Percentiles rank a stretch among this genome's conserved stretches.
Evolutionary conservation across 2,797 vertebrate genomes (phyloP).

Genomic region (Caiman crocodilus): DNA sequence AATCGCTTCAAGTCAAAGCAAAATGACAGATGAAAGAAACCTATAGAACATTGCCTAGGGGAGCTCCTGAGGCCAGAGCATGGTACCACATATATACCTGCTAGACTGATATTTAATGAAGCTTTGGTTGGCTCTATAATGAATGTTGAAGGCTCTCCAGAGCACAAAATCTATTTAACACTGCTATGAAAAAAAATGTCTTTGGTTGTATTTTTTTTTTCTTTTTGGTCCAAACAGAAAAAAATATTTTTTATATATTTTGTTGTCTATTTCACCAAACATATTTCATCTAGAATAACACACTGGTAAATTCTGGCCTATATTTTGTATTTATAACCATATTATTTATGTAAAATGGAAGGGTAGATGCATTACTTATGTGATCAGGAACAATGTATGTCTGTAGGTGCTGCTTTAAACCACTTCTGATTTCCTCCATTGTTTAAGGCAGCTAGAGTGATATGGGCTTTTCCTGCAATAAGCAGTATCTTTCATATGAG

Average conservation of each 20-base stretch:
- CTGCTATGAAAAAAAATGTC: slow-evolving; percentile 31
- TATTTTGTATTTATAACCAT: not conserved
- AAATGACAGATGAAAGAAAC: slow-evolving; percentile 77
- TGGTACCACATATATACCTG: slow-evolving; percentile 60
- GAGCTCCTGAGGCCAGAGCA: slow-evolving; percentile 52
- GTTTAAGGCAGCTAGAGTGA: not conserved
- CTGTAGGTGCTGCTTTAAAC: not conserved
- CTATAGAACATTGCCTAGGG: slow-evolving; percentile 63
- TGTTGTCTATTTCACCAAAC: not conserved
- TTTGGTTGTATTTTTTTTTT: slow-evolving; percentile 29
- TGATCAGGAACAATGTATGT: not conserved
- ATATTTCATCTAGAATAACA: not conserved
- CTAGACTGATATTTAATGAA: slow-evolving; percentile 76
- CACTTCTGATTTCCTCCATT: not conserved
- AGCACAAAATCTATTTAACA: slow-evolving; percentile 66
- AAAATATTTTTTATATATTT: not conserved
- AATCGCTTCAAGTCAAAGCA: slow-evolving; percentile 68
- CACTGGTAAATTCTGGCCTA: not conserved
- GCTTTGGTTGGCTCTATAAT: slow-evolving; percentile 63
- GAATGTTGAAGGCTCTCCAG: slow-evolving; percentile 73
- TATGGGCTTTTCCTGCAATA: slow-evolving; percentile 12
- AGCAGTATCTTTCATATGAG: not conserved
- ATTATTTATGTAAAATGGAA: not conserved
- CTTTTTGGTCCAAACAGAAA: accelerated
- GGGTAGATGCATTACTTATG: not conserved